These are phyloP conservation scores for Myxocyprinus asiaticus DNA, from an alignment of 2,113 vertebrate genomes.

Conservation along the genomic window DNA sequence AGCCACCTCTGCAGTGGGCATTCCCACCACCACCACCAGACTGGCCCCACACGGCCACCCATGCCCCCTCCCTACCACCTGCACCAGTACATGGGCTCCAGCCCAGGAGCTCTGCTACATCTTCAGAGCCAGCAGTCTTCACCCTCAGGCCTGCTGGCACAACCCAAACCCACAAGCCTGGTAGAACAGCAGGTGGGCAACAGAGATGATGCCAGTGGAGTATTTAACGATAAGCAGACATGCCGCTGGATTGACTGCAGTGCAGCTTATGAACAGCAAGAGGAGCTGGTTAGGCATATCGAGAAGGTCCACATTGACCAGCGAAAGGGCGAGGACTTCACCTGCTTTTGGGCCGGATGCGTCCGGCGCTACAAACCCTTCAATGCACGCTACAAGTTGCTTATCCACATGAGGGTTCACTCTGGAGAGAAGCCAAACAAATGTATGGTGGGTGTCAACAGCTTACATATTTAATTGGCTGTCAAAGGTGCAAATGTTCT, in stretches of 20 bases:
- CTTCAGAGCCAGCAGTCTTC: conserved; percentile 67
- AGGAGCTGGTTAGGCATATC: conserved; percentile 97
- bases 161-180: conserved; percentile 71
- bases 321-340: conserved; percentile 98
- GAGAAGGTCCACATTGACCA: conserved; percentile 99
- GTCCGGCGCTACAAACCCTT: conserved; percentile 97
- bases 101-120: conserved; percentile 72
- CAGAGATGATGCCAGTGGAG: conserved; percentile 66
- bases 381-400: conserved; percentile 98
- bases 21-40: conserved; percentile 59
- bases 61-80: conserved; percentile 91
- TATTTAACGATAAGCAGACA: conserved; percentile 78
- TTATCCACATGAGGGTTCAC: conserved; percentile 99
- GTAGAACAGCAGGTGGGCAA: conserved; percentile 65
- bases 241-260: conserved; percentile 99
- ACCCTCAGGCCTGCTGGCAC: conserved; percentile 67
- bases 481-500: background rate
- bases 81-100: conserved; percentile 79
- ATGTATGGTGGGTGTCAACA: conserved; percentile 91
- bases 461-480: background rate
- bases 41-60: conserved; percentile 65
- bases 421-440: conserved; percentile 99
- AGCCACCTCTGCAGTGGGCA: conserved; percentile 18
- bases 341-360: conserved; percentile 98
- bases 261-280: conserved; percentile 92